A percentile compares a stretch with the other conserved stretches of the same genome.
Conservation (phyloP, 1,140 invertebrate species). For the Drosophila leontia region DNA sequence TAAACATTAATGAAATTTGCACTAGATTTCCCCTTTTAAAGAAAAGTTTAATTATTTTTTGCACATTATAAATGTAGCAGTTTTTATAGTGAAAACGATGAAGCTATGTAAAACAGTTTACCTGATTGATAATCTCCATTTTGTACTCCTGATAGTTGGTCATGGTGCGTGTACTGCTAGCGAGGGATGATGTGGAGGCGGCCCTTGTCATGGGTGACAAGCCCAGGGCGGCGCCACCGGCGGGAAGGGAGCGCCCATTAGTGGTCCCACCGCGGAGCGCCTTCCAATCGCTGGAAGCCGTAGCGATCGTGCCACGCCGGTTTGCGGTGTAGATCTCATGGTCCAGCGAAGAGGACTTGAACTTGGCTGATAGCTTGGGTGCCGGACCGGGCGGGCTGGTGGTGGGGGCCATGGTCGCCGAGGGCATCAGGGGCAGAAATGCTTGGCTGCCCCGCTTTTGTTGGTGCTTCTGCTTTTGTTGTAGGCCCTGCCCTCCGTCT, state of each 20-base stretch:
- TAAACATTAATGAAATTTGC: too few species aligned
- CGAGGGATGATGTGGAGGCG: constrained; percentile 77
- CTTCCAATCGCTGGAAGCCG: constrained; percentile 72
- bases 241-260: constrained; percentile 55
- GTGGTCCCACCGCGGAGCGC: constrained; percentile 41
- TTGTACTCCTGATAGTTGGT: constrained; percentile 84
- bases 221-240: constrained; percentile 27
- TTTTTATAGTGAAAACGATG: background rate
- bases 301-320: constrained; percentile 68
- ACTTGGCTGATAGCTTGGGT: constrained; percentile 60
- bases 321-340: constrained; percentile 78
- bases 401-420: constrained; percentile 62
- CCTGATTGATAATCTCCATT: constrained; percentile 83
- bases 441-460: constrained; percentile 49
- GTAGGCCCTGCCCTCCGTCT: constrained; percentile 33
- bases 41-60: too few species aligned
- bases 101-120: constrained; percentile 9
- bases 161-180: constrained; percentile 76
- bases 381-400: constrained; percentile 29
- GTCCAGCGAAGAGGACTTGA: constrained; percentile 77
- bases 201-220: constrained; percentile 66
- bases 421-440: constrained; percentile 32
- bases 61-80: background rate
- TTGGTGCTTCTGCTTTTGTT: constrained; percentile 20
- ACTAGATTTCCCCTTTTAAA: background rate